Evolutionary conservation across 1,140 invertebrate genomes (phyloP), one percentile per base, ranked within the genome.

Genomic region (Platyscapa corneri): DNA sequence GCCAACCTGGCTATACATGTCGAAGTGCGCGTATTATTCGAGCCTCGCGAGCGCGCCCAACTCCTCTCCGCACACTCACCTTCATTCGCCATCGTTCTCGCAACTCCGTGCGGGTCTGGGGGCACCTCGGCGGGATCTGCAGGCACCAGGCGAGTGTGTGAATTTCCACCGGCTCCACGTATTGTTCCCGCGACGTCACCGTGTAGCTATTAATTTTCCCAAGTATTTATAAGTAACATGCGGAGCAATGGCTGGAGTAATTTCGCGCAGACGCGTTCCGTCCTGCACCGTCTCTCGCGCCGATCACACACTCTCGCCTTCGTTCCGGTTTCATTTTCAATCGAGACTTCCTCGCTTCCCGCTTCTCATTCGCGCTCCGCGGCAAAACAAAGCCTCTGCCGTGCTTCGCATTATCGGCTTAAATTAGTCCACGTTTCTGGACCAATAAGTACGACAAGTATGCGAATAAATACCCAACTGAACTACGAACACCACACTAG

Each of bases 121-220:
- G 94, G 87, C 96, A 96, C 65, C 95, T 93, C 20, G 95, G 95
- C 20, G 96, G 96, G 87, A 96, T 94, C 83, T 94, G 93, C 86
- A 96, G 91, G 88, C 96, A 96, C 96, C 96, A 96, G 82, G 94
- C 94, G 89, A 95, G 95, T 0, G 95, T 95, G 53, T 95, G 93
- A 30, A 96, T 94, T 5, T 94, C 94, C 87, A 95, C 94, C 46
- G 95, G 95, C 76, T 95, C 94, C 30, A 92, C 91, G 87, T 95
- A 95, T 88, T 93, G 94, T 84, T 95, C 94, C 39, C 92, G 92
- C 53, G 93, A 93, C 10, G 94, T 95, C 76, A 95, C 93, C 72
- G 94, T 95, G 90, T 95, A 95, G 87, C 95, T 96, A 92, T 74
- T 42, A 42, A 74, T 74, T 74, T 74, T 74, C 37, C 39, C 37